Evolutionary conservation across 2,888 invertebrate genomes (phyloP), one percentile per base, ranked within the genome.

Genomic region (Cheilosia vulpina): DNA sequence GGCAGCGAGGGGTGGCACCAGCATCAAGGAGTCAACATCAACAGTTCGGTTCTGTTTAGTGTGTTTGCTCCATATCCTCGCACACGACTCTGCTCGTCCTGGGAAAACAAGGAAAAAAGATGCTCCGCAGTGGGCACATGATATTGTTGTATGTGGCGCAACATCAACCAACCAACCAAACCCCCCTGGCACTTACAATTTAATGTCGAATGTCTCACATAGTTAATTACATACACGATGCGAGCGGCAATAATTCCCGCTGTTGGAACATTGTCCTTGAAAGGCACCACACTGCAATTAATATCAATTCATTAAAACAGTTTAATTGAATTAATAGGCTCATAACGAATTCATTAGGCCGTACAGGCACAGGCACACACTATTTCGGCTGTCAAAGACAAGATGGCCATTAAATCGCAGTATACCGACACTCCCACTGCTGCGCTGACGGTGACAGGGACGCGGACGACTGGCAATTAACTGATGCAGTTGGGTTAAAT

Each of bases 261-360:
- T 68, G 65, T 81, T 60, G 52, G 66, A 34, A 60, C 60, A 71
- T 24, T 85, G 81, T 66, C 85, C 81, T 85, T 81, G 81, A 77
- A 66, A 66, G 53, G 41, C 69, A 69, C 50, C 75, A 24, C 77
- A 66, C 43, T 60, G 79, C 81, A 85, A 87, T 87, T 87, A 87
- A 87, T 87, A 85, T 78, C 87, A 87, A 87, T 87, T 85, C 84
- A 87, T 87, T 87, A 87, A 85, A 78, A 69, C 73, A 77, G 81
- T 81, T 76, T 80, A 80, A 80, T 85, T 87, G 84, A 81, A 84
- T 87, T 87, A 84, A 87, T 81, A 85, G 85, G 81, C 77, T 85
- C 81, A 85, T 85, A 85, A 85, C 81, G 85, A 81, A 85, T 85
- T 85, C 85, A 85, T 85, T 81, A 77, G 85, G 72, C 53, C 55